A percentile compares a stretch with the other conserved stretches of the same genome.
Evolutionary conservation across 2,113 vertebrate genomes (phyloP).

Genomic region (Vulpes ferrilata): DNA sequence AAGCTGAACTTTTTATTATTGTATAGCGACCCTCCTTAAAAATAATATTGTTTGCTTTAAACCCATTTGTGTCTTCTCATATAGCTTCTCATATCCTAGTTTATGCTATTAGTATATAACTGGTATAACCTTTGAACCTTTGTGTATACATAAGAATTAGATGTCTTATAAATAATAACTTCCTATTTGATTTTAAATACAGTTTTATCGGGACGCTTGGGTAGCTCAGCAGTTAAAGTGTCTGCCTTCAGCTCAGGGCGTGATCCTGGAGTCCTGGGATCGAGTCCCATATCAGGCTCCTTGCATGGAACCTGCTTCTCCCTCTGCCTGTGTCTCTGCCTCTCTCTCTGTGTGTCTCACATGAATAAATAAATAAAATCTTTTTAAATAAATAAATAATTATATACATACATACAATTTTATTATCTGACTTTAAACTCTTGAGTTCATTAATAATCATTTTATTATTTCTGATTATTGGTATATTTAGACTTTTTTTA

Average conservation of each 20-base stretch:
- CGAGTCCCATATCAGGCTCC: too few relatives aligned
- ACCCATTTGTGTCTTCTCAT: background rate
- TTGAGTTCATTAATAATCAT: background rate
- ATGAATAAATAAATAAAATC: too few relatives aligned
- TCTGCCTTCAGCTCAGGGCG: too few relatives aligned
- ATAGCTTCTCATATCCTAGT: background rate
- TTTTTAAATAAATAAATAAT: too few relatives aligned
- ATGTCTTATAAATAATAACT: background rate
- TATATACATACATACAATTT: background rate
- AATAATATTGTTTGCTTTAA: slow-evolving; percentile 36
- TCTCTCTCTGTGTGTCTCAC: too few relatives aligned
- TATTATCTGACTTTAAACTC: background rate
- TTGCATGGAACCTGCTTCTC: too few relatives aligned
- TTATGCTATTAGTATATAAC: background rate
- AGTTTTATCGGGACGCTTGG: background rate
- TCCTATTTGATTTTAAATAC: background rate
- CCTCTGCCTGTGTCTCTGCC: too few relatives aligned
- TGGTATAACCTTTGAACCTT: slow-evolving; percentile 7
- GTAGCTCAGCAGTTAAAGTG: too few relatives aligned
- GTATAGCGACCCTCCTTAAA: slow-evolving; percentile 2
- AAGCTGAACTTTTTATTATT: slow-evolving; percentile 13
- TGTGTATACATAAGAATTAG: background rate
- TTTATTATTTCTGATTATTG: slow-evolving; percentile 6
- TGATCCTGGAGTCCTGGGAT: too few relatives aligned
- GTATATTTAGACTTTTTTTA: slow-evolving; percentile 4